A percentile compares a stretch with the other conserved stretches of the same genome.
Evolutionary conservation across 64 coral and sea anemone genomes (phyloP).

Genomic region (Pocillopora damicornis): DNA sequence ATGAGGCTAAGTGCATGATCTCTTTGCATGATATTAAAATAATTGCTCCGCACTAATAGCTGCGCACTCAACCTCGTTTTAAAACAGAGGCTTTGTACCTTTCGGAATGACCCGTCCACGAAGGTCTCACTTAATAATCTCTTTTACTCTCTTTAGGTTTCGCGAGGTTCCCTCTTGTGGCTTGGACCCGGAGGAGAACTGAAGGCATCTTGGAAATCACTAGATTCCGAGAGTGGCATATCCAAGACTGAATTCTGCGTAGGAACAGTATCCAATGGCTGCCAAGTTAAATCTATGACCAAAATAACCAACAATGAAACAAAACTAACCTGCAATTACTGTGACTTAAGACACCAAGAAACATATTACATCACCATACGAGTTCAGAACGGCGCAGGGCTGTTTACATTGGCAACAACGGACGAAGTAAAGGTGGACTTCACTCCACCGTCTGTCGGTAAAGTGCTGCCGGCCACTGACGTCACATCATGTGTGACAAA

Average conservation of each 20-base stretch:
- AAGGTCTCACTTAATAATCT: neutral
- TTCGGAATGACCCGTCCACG: too few species aligned
- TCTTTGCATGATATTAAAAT: too few species aligned
- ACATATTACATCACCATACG: constrained; percentile 75
- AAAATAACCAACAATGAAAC: constrained; percentile 31
- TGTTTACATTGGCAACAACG: constrained; percentile 65
- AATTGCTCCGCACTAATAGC: too few species aligned
- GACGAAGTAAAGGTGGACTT: constrained; percentile 50
- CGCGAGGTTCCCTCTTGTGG: constrained; percentile 13
- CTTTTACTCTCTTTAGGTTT: neutral
- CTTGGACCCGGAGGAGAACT: constrained; percentile 46
- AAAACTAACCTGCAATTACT: constrained; percentile 67
- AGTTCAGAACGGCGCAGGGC: constrained; percentile 72
- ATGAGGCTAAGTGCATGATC: too few species aligned
- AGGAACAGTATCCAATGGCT: constrained; percentile 65
- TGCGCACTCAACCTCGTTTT: too few species aligned
- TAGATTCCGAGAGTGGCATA: constrained; percentile 72
- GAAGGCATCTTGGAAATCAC: constrained; percentile 53
- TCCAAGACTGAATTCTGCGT: constrained; percentile 82
- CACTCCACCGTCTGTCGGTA: constrained; percentile 59
- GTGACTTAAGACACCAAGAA: constrained; percentile 45
- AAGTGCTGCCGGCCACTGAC: constrained; percentile 4
- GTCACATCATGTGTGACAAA: constrained; percentile 56
- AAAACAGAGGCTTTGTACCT: too few species aligned
- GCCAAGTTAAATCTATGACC: constrained; percentile 80